Conservation (phyloP, 2,113 vertebrate genomes). For the Heptranchias perlo region DNA sequence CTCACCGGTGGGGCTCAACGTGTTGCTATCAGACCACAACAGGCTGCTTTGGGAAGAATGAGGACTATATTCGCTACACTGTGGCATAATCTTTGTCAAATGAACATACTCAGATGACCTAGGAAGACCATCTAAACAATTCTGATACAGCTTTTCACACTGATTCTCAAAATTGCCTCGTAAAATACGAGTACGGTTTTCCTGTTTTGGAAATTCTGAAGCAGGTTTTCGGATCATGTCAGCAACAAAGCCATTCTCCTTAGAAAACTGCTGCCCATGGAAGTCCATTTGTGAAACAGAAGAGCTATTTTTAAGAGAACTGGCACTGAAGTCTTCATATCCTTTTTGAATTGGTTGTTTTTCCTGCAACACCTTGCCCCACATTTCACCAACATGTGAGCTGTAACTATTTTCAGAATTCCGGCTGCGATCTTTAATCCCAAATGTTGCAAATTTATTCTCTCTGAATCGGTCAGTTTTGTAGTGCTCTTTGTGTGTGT, state of each 20-base stretch:
- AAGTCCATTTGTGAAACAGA: constrained; percentile 26
- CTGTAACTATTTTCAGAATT: constrained; percentile 33
- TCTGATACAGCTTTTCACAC: constrained; percentile 17
- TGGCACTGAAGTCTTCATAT: constrained; percentile 44
- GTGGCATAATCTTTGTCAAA: constrained; percentile 22
- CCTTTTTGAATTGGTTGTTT: constrained; percentile 44
- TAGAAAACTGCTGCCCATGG: constrained; percentile 47
- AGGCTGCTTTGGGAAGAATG: background rate
- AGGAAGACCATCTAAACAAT: constrained; percentile 40
- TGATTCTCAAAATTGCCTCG: constrained; percentile 42
- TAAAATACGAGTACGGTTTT: constrained; percentile 34
- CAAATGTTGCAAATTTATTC: constrained; percentile 39
- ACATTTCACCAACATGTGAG: constrained; percentile 35
- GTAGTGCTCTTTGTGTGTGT: constrained; percentile 41
- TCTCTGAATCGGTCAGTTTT: constrained; percentile 42
- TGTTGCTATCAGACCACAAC: constrained; percentile 44
- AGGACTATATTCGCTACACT: constrained; percentile 42
- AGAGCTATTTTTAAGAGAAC: constrained; percentile 37
- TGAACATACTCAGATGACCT: constrained; percentile 40
- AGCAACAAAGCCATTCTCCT: constrained; percentile 43
- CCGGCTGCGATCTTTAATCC: constrained; percentile 30
- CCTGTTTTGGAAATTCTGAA: constrained; percentile 41
- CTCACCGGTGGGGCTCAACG: background rate
- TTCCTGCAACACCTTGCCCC: constrained; percentile 47
- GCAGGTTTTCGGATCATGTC: constrained; percentile 45